phyloP scores from a whole-genome alignment of 2,797 vertebrate genomes.

The Epinephelus malabaricus region DNA sequence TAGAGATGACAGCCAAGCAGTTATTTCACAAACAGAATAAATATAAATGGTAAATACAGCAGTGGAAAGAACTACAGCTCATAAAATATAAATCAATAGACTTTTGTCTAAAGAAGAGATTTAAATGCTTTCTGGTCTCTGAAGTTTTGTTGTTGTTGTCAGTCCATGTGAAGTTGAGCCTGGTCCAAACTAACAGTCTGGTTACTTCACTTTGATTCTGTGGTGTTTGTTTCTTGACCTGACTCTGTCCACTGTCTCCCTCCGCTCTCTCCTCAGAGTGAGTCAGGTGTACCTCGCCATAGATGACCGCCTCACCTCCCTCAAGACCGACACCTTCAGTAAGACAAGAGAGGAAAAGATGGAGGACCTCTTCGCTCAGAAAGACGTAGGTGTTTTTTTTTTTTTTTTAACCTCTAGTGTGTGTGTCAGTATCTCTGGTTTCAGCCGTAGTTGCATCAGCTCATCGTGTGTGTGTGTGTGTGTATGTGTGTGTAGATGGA shows the following conservation, averaged over 20 bases:
- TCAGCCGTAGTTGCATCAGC: accelerated
- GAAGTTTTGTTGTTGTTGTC: too few relatives aligned
- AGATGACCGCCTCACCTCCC: conserved; percentile 96
- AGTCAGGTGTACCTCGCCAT: conserved; percentile 95
- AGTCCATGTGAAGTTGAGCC: too few relatives aligned
- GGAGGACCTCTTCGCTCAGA: conserved; percentile 99
- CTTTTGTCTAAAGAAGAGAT: too few relatives aligned
- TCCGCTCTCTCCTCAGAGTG: conserved; percentile 84
- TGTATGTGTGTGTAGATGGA: conserved; percentile 89
- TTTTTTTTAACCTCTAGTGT: background rate
- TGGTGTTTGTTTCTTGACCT: background rate
- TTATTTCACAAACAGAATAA: too few relatives aligned
- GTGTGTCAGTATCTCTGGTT: accelerated
- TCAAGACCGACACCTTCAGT: conserved; percentile 98
- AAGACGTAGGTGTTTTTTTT: conserved; percentile 87
- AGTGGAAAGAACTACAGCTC: too few relatives aligned
- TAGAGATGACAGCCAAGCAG: too few relatives aligned
- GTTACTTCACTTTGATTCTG: background rate
- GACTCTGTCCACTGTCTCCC: background rate
- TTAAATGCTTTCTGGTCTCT: too few relatives aligned
- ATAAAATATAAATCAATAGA: too few relatives aligned
- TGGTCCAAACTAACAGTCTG: too few relatives aligned
- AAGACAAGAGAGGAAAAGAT: conserved; percentile 98
- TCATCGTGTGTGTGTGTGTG: background rate
- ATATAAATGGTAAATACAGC: too few relatives aligned